phyloP scores from a whole-genome alignment of 2,888 invertebrate genomes.

The Drosophila helvetica region DNA sequence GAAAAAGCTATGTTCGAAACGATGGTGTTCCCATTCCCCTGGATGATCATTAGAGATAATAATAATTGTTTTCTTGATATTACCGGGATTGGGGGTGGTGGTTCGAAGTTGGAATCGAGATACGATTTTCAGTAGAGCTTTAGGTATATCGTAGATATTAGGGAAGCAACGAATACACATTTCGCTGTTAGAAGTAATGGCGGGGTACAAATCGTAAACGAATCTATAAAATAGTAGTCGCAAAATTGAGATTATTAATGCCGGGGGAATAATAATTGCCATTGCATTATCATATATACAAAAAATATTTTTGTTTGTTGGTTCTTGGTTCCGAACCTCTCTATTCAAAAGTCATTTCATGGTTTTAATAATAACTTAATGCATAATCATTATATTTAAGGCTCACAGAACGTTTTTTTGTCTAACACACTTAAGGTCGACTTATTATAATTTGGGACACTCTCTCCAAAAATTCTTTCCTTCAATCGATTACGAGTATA shows the following conservation, averaged over 20 bases:
- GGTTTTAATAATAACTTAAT: constrained; percentile 41
- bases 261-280: constrained; percentile 9
- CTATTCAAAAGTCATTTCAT: constrained; percentile 1
- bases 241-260: constrained; percentile 54
- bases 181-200: constrained; percentile 74
- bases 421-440: constrained; percentile 68
- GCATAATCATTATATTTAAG: constrained; percentile 44
- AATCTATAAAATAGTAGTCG: constrained; percentile 74
- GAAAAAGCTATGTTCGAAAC: not conserved
- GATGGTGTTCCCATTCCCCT: constrained; percentile 7
- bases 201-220: constrained; percentile 66
- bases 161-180: constrained; percentile 70
- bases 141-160: constrained; percentile 69
- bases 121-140: constrained; percentile 66
- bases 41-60: constrained; percentile 6
- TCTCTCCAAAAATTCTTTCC: constrained; percentile 5
- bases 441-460: constrained; percentile 39
- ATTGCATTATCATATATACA: constrained; percentile 18
- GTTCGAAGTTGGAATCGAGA: constrained; percentile 25
- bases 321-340: constrained; percentile 1
- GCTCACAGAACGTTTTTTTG: constrained; percentile 65
- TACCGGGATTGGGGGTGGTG: constrained; percentile 51
- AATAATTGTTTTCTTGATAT: constrained; percentile 49
- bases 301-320: not conserved
- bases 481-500: too few relatives aligned